A percentile compares a stretch with the other conserved stretches of the same genome.
phyloP scores from a whole-genome alignment of 1,140 invertebrate species.

The Zaprionus kolodkinae region DNA sequence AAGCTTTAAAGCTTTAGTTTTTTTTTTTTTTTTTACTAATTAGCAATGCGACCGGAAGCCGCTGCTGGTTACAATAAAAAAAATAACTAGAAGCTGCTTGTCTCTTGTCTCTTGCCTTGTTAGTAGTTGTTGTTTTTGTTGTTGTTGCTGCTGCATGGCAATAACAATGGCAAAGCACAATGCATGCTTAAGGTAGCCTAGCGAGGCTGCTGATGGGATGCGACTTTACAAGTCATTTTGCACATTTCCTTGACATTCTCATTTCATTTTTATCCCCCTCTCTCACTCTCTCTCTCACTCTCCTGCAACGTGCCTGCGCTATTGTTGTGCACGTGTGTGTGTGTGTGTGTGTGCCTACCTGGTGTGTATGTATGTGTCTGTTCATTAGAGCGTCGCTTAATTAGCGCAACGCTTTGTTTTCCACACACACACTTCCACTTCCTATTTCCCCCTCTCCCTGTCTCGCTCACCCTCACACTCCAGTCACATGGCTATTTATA shows the following conservation, averaged over 20 bases:
- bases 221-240: conserved; percentile 75
- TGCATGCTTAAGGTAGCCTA: conserved; percentile 43
- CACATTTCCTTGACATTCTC: conserved; percentile 80
- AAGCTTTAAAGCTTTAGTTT: not conserved
- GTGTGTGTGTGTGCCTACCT: conserved; percentile 10
- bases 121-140: conserved; percentile 25
- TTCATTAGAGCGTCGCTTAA: conserved; percentile 79
- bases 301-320: conserved; percentile 35
- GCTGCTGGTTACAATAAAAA: conserved; percentile 5
- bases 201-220: conserved; percentile 3
- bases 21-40: conserved; percentile 33
- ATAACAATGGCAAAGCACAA: conserved; percentile 3
- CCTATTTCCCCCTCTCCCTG: not conserved
- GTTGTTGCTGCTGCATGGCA: not conserved
- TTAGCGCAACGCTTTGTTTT: conserved; percentile 71
- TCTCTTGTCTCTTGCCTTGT: conserved; percentile 8
- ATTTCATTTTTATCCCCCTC: conserved; percentile 48
- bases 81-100: not conserved
- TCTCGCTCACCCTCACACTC: not conserved
- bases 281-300: not conserved
- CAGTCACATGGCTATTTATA: conserved; percentile 9
- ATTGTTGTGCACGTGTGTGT: conserved; percentile 17
- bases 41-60: conserved; percentile 41
- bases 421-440: conserved; percentile 34
- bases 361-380: conserved; percentile 37